Conservation (phyloP, 2,113 vertebrate genomes). For the Crotalus helleri region DNA sequence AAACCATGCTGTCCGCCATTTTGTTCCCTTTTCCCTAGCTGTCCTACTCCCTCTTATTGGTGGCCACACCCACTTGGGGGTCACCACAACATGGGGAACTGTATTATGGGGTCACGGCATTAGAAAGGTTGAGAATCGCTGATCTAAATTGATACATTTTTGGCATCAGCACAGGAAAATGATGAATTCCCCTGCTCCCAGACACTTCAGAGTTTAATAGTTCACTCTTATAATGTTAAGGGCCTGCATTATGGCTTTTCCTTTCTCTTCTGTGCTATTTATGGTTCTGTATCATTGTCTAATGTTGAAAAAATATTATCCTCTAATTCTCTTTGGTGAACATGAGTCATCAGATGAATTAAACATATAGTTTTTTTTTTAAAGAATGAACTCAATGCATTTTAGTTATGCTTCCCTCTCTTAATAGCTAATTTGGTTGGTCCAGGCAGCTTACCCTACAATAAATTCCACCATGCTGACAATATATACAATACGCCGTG, state of each 20-base stretch:
- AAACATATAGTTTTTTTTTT: neutral
- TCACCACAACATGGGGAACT: no score
- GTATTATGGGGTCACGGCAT: no score
- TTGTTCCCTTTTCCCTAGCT: no score
- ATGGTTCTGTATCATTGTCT: neutral
- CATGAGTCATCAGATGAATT: neutral
- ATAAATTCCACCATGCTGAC: neutral
- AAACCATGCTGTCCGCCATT: no score
- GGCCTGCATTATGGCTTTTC: neutral
- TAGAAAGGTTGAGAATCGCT: no score
- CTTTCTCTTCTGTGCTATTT: neutral
- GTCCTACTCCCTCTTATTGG: no score
- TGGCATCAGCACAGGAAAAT: neutral
- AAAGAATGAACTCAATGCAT: neutral
- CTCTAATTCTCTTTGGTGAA: neutral
- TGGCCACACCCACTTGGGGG: no score
- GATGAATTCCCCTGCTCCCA: neutral
- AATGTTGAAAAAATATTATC: neutral
- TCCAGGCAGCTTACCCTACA: neutral
- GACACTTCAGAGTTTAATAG: neutral
- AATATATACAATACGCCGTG: neutral
- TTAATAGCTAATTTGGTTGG: neutral
- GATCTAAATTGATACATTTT: neutral
- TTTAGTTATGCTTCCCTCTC: neutral
- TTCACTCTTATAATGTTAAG: neutral